Conservation (phyloP, 2,797 vertebrate genomes). For the Gephyroberyx darwinii region DNA sequence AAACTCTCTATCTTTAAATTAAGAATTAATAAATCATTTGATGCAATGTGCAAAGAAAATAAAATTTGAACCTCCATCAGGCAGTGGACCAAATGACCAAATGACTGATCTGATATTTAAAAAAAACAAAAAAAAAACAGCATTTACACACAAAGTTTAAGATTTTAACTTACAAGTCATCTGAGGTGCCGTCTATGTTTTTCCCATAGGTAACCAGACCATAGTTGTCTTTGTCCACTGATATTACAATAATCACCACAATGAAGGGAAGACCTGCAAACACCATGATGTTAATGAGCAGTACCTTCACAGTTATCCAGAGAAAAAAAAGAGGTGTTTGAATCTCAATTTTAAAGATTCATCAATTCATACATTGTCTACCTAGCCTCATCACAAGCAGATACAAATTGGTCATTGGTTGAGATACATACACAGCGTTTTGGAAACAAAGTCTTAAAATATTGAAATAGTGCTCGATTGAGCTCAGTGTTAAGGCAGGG, state of each 20-base stretch:
- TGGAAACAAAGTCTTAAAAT: background rate
- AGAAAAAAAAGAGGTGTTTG: background rate
- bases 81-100: no score
- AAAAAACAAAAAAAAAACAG: no score
- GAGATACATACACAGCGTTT: background rate
- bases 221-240: conserved; percentile 88
- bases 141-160: background rate
- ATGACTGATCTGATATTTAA: no score
- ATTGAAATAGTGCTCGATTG: background rate
- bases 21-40: no score
- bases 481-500: background rate
- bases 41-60: no score
- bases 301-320: background rate
- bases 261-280: conserved; percentile 87
- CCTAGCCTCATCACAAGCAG: no score
- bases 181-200: conserved; percentile 77
- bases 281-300: background rate
- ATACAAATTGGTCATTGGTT: no score
- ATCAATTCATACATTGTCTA: background rate
- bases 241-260: conserved; percentile 87
- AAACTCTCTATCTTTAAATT: no score
- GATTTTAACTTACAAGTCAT: conserved; percentile 89
- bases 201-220: conserved; percentile 85
- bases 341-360: background rate
- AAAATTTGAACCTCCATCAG: no score